phyloP scores from a whole-genome alignment of 2,888 invertebrate species.

The Micropterix aruncella region DNA sequence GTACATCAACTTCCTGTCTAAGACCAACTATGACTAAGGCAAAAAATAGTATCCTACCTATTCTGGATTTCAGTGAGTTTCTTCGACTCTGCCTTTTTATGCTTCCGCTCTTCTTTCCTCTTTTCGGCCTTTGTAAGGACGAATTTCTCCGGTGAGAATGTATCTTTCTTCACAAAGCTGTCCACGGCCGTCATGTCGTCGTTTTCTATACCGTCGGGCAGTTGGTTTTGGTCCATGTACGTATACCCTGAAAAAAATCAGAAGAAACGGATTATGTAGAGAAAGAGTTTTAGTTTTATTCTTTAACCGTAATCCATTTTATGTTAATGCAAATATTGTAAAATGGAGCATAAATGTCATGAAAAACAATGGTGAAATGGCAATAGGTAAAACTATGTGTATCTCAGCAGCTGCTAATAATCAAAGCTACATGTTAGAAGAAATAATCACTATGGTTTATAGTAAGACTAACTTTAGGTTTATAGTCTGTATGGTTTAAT shows the following conservation, averaged over 20 bases:
- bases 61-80: conserved; percentile 24
- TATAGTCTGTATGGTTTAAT: no score
- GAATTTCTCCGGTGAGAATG: background rate
- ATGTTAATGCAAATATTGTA: no score
- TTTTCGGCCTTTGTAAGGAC: background rate
- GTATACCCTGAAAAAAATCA: background rate
- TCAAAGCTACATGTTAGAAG: no score
- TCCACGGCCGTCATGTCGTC: background rate
- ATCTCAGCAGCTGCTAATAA: no score
- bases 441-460: no score
- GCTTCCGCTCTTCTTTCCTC: conserved; percentile 16
- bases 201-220: background rate
- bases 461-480: no score
- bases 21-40: no score
- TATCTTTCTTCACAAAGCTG: background rate
- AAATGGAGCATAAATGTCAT: conserved; percentile 7
- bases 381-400: no score
- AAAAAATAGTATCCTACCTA: no score
- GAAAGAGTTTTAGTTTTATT: no score
- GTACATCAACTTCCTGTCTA: no score
- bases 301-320: no score
- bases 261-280: background rate
- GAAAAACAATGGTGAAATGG: conserved; percentile 8
- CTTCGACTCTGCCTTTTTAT: conserved; percentile 15
- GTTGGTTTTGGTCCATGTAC: conserved; percentile 7